These are phyloP conservation scores for Prunella himalayana DNA, from an alignment of 2,113 vertebrate genomes.

Conservation along the genomic window DNA sequence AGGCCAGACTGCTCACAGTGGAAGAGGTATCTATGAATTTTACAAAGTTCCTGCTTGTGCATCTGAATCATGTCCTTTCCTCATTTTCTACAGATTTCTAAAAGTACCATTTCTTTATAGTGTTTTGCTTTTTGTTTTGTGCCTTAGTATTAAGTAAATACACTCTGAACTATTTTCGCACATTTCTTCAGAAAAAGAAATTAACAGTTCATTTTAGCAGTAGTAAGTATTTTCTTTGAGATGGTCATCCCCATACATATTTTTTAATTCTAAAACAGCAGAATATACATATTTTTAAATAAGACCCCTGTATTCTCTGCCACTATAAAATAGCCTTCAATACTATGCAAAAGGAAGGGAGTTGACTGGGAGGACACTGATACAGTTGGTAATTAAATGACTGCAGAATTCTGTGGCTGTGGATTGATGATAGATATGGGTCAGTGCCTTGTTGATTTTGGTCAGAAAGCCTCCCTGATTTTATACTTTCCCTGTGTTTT, in stretches of 20 bases:
- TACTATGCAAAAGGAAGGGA: not conserved
- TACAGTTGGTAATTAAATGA: not conserved
- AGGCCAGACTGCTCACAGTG: not conserved
- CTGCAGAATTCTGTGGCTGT: not conserved
- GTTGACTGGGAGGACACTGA: not conserved
- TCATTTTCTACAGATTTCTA: not conserved
- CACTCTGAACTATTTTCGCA: not conserved
- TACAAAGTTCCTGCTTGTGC: not conserved
- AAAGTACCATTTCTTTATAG: not conserved
- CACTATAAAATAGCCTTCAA: not conserved
- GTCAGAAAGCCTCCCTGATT: not conserved
- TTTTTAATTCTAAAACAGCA: not conserved
- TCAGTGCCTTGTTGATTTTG: not conserved
- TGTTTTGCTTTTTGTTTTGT: not conserved
- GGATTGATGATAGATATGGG: not conserved
- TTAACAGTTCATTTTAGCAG: not conserved
- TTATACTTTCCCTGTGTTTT: not conserved
- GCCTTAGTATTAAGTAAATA: not conserved
- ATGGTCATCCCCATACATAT: not conserved
- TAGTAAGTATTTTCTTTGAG: not conserved
- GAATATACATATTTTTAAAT: not conserved
- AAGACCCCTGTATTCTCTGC: not conserved
- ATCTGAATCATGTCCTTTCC: not conserved
- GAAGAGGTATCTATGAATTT: not conserved
- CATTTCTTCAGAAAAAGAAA: not conserved